phyloP scores from a whole-genome alignment of 1,140 invertebrate genomes.

The Drosophila nikananu region DNA sequence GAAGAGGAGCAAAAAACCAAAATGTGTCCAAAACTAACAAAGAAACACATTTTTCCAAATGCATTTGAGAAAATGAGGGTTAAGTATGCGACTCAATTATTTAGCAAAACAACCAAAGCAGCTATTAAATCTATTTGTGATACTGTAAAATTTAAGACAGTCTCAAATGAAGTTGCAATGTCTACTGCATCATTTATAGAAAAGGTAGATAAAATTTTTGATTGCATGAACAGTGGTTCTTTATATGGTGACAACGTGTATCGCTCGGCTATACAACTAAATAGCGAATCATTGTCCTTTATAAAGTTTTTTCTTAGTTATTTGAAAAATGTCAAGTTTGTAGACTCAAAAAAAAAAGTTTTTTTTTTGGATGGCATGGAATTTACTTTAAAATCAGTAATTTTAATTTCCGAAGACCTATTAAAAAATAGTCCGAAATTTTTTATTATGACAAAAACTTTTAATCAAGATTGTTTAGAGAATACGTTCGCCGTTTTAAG shows the following conservation, averaged over 20 bases:
- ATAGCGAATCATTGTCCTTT: background rate
- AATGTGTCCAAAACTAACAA: background rate
- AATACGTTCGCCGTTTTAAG: no score
- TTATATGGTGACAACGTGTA: background rate
- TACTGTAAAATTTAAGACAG: background rate
- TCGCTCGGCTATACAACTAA: background rate
- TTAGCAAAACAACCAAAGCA: background rate
- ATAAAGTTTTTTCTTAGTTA: slow-evolving; percentile 5
- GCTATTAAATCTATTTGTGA: background rate
- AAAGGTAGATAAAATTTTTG: background rate
- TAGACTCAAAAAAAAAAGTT: background rate
- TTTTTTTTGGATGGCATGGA: no score
- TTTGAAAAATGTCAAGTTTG: background rate
- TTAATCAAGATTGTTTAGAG: no score
- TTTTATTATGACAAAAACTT: background rate
- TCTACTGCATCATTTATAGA: background rate
- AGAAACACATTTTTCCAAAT: background rate
- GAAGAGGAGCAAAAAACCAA: background rate
- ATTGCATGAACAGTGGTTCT: background rate
- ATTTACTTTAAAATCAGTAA: no score
- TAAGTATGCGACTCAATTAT: background rate
- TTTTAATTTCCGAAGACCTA: slow-evolving; percentile 4
- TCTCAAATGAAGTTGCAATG: background rate
- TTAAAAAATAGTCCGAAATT: background rate
- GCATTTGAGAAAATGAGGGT: background rate